These are phyloP conservation scores for Sebastes cheni DNA, from an alignment of 2,797 vertebrate species.

Conservation along the genomic window DNA sequence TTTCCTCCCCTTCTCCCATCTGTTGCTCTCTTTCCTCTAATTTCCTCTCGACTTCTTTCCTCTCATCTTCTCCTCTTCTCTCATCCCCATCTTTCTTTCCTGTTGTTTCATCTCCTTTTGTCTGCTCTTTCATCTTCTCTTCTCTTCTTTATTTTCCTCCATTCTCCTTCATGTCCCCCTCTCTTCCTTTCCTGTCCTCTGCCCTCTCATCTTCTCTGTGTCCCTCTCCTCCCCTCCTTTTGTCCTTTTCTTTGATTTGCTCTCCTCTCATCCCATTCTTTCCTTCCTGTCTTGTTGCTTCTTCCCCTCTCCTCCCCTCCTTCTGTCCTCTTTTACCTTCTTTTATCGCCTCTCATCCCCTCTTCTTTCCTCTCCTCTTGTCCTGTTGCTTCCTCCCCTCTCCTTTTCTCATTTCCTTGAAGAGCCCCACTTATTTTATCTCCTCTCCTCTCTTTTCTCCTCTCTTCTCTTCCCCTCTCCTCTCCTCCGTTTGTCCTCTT, in stretches of 20 bases:
- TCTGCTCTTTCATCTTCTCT: background rate
- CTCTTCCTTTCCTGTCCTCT: background rate
- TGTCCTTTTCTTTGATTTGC: too few species aligned
- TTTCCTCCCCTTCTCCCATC: accelerated
- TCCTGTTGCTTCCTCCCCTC: too few species aligned
- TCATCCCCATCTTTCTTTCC: background rate
- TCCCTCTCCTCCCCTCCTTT: too few species aligned
- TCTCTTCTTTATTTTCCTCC: background rate
- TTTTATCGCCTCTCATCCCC: too few species aligned
- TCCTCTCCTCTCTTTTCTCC: too few species aligned
- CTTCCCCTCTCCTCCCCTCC: too few species aligned
- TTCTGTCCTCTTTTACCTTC: too few species aligned
- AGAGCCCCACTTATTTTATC: too few species aligned
- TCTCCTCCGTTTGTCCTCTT: background rate
- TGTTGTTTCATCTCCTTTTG: background rate
- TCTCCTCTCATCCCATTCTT: too few species aligned
- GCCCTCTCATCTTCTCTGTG: background rate
- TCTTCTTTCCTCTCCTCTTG: too few species aligned
- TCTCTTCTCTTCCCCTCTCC: background rate
- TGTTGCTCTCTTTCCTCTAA: background rate
- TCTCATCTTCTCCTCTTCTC: background rate
- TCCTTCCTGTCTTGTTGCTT: too few species aligned
- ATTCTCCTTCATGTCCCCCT: background rate
- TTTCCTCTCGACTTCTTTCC: background rate
- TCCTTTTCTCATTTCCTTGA: too few species aligned